These are phyloP conservation scores for Bimastos eiseni DNA, from an alignment of 2,888 invertebrate species.

Conservation along the genomic window DNA sequence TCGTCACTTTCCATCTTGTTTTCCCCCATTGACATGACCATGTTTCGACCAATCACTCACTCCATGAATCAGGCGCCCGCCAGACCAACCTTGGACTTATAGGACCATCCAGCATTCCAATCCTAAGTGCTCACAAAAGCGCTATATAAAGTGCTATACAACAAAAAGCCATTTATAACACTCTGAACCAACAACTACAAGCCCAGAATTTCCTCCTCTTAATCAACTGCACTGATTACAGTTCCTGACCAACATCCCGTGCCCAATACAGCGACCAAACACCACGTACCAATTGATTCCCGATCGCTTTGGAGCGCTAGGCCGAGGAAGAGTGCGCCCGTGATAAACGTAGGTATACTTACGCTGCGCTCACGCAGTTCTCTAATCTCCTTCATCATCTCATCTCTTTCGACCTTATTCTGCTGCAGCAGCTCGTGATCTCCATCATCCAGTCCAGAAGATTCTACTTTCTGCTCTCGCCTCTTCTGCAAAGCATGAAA, in stretches of 20 bases:
- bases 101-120: background rate
- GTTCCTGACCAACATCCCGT: background rate
- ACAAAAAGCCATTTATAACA: background rate
- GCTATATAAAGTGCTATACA: background rate
- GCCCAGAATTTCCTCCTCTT: background rate
- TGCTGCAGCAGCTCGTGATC: constrained; percentile 43
- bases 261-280: background rate
- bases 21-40: background rate
- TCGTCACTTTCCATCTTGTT: no score
- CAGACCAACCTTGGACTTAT: no score
- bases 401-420: constrained; percentile 39
- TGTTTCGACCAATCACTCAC: background rate
- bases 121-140: background rate
- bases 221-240: background rate
- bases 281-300: background rate
- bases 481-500: constrained; percentile 34
- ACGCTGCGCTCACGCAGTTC: constrained; percentile 50
- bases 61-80: background rate
- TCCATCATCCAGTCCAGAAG: constrained; percentile 42
- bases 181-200: background rate
- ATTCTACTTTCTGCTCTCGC: constrained; percentile 30
- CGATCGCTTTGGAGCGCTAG: background rate
- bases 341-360: constrained; percentile 63
- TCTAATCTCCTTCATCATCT: constrained; percentile 42
- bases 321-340: background rate